These are phyloP conservation scores for Drosophila fungiperda DNA, from an alignment of 2,888 invertebrate species.

Conservation along the genomic window DNA sequence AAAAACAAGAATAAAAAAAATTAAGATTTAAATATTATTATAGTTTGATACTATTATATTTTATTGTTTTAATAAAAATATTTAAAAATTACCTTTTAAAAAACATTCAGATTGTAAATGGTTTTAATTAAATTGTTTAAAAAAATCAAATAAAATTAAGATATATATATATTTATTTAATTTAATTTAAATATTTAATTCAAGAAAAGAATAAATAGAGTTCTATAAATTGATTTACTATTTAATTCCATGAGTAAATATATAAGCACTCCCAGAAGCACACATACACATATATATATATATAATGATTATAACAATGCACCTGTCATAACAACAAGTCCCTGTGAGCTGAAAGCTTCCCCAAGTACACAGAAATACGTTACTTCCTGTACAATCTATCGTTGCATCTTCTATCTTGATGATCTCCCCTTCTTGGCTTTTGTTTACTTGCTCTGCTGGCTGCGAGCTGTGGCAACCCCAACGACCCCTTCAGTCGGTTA, in stretches of 20 bases:
- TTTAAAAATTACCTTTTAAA: too few species aligned
- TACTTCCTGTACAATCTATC: slow-evolving; percentile 32
- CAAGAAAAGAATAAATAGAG: background rate
- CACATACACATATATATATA: background rate
- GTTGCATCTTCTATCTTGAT: slow-evolving; percentile 24
- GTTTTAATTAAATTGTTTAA: background rate
- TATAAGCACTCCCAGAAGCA: background rate
- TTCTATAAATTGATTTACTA: background rate
- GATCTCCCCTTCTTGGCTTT: slow-evolving; percentile 44
- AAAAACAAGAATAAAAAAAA: too few species aligned
- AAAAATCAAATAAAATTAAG: background rate
- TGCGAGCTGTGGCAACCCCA: slow-evolving; percentile 17
- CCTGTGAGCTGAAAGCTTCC: slow-evolving; percentile 6
- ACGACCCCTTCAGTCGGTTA: slow-evolving; percentile 11
- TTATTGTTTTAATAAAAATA: too few species aligned
- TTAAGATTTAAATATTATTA: too few species aligned
- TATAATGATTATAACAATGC: background rate
- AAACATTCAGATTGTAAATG: background rate
- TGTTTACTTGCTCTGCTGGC: slow-evolving; percentile 3
- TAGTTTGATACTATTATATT: too few species aligned
- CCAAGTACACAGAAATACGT: slow-evolving; percentile 4
- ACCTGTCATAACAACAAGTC: slow-evolving; percentile 16
- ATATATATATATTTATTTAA: background rate
- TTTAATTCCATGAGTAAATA: background rate
- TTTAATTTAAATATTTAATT: background rate